A percentile compares a stretch with the other conserved stretches of the same genome.
phyloP scores from a whole-genome alignment of 2,797 vertebrate species.

The Amazona ochrocephala region DNA sequence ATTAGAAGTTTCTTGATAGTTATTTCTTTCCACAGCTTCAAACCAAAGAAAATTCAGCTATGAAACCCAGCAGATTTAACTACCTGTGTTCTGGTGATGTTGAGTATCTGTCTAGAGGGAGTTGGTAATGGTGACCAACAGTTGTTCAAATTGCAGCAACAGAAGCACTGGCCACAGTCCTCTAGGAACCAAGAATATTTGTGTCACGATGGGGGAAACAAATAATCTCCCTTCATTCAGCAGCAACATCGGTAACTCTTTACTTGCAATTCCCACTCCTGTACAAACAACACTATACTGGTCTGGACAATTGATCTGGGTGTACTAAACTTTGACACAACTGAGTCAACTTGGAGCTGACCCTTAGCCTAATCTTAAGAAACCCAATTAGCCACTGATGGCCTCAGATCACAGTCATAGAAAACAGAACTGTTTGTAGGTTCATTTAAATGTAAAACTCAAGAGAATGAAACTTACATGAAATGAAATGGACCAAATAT shows the following conservation, averaged over 20 bases:
- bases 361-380: background rate
- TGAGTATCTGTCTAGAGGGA: background rate
- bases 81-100: background rate
- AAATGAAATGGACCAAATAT: constrained; percentile 44
- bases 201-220: background rate
- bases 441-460: constrained; percentile 23
- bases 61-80: background rate
- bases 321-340: background rate
- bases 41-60: background rate
- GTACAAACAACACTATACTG: background rate
- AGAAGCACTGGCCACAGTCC: no score
- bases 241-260: background rate
- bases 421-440: background rate
- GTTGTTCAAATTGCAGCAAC: background rate
- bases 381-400: background rate
- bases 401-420: background rate
- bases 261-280: background rate
- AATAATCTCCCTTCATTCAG: background rate
- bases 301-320: background rate
- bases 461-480: background rate
- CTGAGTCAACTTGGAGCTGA: background rate
- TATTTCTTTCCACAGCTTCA: constrained; percentile 11
- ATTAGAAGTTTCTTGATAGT: background rate
- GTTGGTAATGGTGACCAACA: background rate
- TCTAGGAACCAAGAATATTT: background rate